Evolutionary conservation across 2,797 vertebrate species (phyloP).

Genomic region (Gymnoscopelus microlampas): DNA sequence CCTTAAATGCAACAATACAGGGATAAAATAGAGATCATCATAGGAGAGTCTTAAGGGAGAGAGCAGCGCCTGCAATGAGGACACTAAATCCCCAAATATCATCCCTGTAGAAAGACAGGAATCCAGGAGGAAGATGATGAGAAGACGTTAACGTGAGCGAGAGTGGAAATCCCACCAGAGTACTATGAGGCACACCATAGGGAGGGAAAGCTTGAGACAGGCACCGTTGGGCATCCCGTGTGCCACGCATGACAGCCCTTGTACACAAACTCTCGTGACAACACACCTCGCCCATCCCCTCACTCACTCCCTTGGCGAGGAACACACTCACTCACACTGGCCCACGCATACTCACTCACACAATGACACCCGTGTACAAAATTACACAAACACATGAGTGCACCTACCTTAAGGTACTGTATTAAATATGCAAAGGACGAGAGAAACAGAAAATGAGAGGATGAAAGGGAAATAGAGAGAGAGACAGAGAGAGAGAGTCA

Average conservation of each 20-base stretch:
- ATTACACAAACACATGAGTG: slow-evolving; percentile 6
- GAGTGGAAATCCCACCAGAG: slow-evolving; percentile 8
- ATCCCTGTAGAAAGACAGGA: background rate
- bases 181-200: slow-evolving; percentile 3
- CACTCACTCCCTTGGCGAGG: slow-evolving; percentile 15
- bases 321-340: background rate
- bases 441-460: slow-evolving; percentile 20
- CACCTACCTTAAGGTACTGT: slow-evolving; percentile 24
- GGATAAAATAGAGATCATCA: background rate
- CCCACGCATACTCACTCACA: slow-evolving; percentile 8
- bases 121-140: slow-evolving; percentile 10
- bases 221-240: background rate
- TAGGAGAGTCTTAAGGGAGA: background rate
- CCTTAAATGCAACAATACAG: background rate
- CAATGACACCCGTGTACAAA: background rate
- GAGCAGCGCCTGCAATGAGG: slow-evolving; percentile 15
- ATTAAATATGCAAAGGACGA: slow-evolving; percentile 26
- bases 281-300: slow-evolving; percentile 11
- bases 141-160: slow-evolving; percentile 14
- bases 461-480: slow-evolving; percentile 18
- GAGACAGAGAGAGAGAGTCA: background rate
- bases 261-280: slow-evolving; percentile 27
- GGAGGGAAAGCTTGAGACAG: background rate
- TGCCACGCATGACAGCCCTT: background rate
- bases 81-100: slow-evolving; percentile 39